A percentile compares a stretch with the other conserved stretches of the same genome.
Evolutionary conservation across 2,888 invertebrate genomes (phyloP).

Genomic region (Eurois occulta): DNA sequence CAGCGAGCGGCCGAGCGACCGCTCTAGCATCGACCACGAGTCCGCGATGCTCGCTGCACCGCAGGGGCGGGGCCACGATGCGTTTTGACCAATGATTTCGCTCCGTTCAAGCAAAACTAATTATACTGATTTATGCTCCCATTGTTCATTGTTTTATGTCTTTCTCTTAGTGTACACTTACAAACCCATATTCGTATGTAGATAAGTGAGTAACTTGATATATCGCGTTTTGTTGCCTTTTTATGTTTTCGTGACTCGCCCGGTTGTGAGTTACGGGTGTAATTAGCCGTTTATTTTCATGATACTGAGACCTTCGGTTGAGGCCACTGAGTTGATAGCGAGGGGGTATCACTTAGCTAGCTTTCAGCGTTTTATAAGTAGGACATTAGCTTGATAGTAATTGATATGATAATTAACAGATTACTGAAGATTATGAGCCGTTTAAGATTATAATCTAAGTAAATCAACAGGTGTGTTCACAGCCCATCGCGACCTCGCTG

Average conservation of each 20-base stretch:
- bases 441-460: slow-evolving; percentile 30
- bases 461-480: slow-evolving; percentile 32
- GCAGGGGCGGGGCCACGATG: slow-evolving; percentile 90
- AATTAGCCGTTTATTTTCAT: slow-evolving; percentile 69
- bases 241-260: slow-evolving; percentile 69
- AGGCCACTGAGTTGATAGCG: slow-evolving; percentile 49
- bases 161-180: slow-evolving; percentile 87
- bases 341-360: slow-evolving; percentile 18
- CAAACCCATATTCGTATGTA: slow-evolving; percentile 76
- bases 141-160: slow-evolving; percentile 96
- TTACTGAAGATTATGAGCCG: slow-evolving; percentile 37
- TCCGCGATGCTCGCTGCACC: slow-evolving; percentile 71
- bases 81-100: slow-evolving; percentile 92
- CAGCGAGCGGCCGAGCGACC: slow-evolving; percentile 71
- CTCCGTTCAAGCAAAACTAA: slow-evolving; percentile 93
- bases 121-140: slow-evolving; percentile 98
- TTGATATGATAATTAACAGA: slow-evolving; percentile 32
- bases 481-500: slow-evolving; percentile 40
- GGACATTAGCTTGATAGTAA: slow-evolving; percentile 21
- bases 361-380: slow-evolving; percentile 14
- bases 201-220: slow-evolving; percentile 76
- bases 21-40: slow-evolving; percentile 81
- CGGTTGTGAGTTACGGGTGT: slow-evolving; percentile 68
- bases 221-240: slow-evolving; percentile 73
- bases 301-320: slow-evolving; percentile 49